Evolutionary conservation across 2,113 vertebrate species (phyloP), one percentile per base, ranked within the genome.

Genomic region (Euleptes europaea): DNA sequence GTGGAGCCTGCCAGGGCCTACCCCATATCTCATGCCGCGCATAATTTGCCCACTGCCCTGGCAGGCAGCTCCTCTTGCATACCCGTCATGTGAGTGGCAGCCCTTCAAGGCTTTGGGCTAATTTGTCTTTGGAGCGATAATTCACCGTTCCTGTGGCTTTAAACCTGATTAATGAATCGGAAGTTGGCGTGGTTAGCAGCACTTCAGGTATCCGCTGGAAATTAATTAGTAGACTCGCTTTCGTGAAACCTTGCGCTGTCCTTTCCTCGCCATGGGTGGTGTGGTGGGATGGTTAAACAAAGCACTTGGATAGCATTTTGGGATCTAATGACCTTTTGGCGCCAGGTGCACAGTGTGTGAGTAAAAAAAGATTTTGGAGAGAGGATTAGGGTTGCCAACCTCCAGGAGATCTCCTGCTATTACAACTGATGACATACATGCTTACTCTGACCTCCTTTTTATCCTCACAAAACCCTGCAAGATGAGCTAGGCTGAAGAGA

Each of bases 51-150:
- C 80, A 23, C 77, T 87, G 38, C 40, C 31, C 74, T 93, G 87
- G 40, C 74, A 89, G 74, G 76, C n/a, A 90, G 47, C 26, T 89
- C 14, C 66, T 75, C 26, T 42, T 88, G 74, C 28, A 49, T 85
- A 80, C 70, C 67, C 87, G 40, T 86, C 77, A 83, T 70, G 67
- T 86, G 87, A 92, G 79, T 4, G 85, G 77, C 82, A 72, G 81
- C 80, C 91, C 73, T 82, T 76, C 84, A 78, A 82, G 57, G 88
- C 84, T 92, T 88, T 91, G 86, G 85, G 78, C 87, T 93, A 93
- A 87, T 83, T 93, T 54, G 78, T 33, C 10, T 84, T 92, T 91
- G 86, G 78, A 89, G 81, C 86, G 74, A 73, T 80, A 91, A 88
- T 47, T 47, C 69, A 85, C 77, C 75, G 9, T 89, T 91, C 66